A percentile compares a stretch with the other conserved stretches of the same genome.
Conservation (phyloP, 2,797 vertebrate species). For the Bradypodion pumilum region DNA sequence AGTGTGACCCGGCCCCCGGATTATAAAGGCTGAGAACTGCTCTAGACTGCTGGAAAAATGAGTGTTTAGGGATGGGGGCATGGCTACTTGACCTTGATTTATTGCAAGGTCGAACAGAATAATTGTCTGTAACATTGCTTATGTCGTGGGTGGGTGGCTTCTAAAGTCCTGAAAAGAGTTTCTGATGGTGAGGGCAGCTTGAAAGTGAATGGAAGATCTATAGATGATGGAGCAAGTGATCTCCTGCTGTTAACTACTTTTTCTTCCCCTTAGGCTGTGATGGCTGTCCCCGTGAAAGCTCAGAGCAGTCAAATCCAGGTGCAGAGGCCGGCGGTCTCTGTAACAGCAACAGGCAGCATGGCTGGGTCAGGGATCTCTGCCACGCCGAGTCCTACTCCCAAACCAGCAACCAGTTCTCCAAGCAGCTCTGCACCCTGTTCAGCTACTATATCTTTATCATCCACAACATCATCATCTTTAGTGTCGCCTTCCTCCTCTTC, state of each 20-base stretch:
- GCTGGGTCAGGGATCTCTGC: constrained; percentile 81
- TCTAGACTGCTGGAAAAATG: neutral
- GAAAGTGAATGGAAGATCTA: neutral
- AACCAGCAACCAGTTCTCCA: constrained; percentile 82
- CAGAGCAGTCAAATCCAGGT: constrained; percentile 80
- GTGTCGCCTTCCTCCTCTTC: neutral
- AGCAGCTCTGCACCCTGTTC: constrained; percentile 75
- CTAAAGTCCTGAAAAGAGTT: too few relatives aligned
- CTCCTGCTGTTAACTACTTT: neutral
- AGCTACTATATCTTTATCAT: constrained; percentile 52
- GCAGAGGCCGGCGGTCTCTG: constrained; percentile 71
- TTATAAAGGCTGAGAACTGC: too few relatives aligned
- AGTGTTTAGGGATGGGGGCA: neutral
- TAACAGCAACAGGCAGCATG: constrained; percentile 75
- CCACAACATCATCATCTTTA: neutral
- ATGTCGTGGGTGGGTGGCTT: too few relatives aligned
- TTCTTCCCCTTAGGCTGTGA: constrained; percentile 79
- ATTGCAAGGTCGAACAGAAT: neutral
- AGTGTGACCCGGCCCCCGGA: too few relatives aligned
- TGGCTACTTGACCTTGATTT: neutral
- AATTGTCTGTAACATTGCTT: neutral
- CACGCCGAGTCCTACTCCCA: constrained; percentile 80
- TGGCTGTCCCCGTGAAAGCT: constrained; percentile 89
- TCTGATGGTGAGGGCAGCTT: neutral
- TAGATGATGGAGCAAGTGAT: neutral